Evolutionary conservation across 2,113 vertebrate genomes (phyloP), one percentile per base, ranked within the genome.

Genomic region (Alaudala cheleensis): DNA sequence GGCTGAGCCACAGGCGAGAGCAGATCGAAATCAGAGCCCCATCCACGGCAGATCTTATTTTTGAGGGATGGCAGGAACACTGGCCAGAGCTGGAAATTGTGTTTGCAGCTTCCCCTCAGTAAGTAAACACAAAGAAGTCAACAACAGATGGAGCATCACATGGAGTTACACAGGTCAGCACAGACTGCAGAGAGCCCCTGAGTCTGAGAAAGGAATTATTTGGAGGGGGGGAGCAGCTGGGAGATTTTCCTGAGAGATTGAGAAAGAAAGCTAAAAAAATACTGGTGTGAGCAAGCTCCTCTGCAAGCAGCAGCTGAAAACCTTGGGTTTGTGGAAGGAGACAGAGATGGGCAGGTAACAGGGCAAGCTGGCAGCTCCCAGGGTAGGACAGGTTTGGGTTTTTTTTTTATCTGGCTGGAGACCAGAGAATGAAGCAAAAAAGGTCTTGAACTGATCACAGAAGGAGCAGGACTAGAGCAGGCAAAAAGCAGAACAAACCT

Each of bases 131-230:
- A 33, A 14, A 47, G 79, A 91, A 94, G 92, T 88, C 92, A 96
- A 97, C 90, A 95, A 96, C 90, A 97, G 95, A 96, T 97, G 93
- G 92, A 95, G 88, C 71, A 77, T 95, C 74, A 83, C 87, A 86
- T 74, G 84, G 92, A 90, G 88, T 66, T 77, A 65, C 15, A 9
- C 76, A 86, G 95, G 92, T 94, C 95, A 87, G 83, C 73, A 56
- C 78, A 81, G 88, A 58, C 69, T 91, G 89, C 86, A 84, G 74
- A 96, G 67, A 90, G 51, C 20, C 71, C 40, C 24, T 3, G 37
- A 86, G 47, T 51, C 94, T 93, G 82, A 88, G 66, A 56, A 82
- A 90, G 58, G 81, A 91, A 70, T 77, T 24, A 90, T 50, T 64
- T 73, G 65, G 31, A 92, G 45, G n/a, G 76, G 76, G 79, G 57